Evolutionary conservation across 2,113 vertebrate genomes (phyloP).

Genomic region (Alethe diademata): DNA sequence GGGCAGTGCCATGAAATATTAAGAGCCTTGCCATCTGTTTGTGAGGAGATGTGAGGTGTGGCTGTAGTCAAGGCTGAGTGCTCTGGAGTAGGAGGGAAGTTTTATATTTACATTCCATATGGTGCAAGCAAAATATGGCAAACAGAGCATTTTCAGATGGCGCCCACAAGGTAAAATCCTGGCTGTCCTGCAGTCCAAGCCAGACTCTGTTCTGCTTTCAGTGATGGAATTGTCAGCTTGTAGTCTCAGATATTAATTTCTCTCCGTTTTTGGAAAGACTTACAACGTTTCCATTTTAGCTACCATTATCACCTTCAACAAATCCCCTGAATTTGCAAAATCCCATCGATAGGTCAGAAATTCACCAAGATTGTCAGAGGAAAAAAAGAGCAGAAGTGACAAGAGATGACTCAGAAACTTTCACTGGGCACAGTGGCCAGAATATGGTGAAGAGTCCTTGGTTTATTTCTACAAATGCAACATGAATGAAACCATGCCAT

Average conservation of each 20-base stretch:
- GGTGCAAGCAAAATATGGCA: background rate
- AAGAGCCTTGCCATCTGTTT: conserved; percentile 36
- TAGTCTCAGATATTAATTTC: background rate
- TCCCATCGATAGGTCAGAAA: background rate
- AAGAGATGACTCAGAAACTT: background rate
- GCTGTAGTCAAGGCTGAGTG: background rate
- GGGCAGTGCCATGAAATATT: conserved; percentile 40
- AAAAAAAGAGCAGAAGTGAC: background rate
- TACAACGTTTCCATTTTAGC: background rate
- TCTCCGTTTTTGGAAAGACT: background rate
- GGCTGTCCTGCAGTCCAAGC: background rate
- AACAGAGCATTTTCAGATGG: background rate
- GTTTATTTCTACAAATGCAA: background rate
- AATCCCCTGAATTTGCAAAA: background rate
- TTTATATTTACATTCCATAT: conserved; percentile 1
- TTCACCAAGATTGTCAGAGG: background rate
- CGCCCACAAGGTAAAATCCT: background rate
- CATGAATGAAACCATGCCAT: background rate
- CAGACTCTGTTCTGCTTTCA: background rate
- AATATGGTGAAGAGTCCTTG: background rate
- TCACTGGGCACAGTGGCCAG: background rate
- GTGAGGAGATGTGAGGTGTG: conserved; percentile 23
- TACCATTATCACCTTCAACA: background rate
- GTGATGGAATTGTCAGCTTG: background rate
- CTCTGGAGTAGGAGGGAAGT: background rate